A percentile compares a stretch with the other conserved stretches of the same genome.
Evolutionary conservation across 2,797 vertebrate genomes (phyloP).

Genomic region (Aselliscus stoliczkanus): DNA sequence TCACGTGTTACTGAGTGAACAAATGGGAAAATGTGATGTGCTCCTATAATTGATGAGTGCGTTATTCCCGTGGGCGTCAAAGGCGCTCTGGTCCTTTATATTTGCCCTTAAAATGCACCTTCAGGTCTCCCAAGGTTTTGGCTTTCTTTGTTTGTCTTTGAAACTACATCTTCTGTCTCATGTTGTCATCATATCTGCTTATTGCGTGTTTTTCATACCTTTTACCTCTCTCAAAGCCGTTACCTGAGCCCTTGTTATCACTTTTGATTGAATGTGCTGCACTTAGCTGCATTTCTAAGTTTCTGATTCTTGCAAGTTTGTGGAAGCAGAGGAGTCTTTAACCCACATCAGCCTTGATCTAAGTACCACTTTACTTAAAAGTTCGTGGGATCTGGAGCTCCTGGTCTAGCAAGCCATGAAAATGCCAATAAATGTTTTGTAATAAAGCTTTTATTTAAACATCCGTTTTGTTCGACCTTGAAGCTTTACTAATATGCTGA

Average conservation of each 20-base stretch:
- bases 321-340: slow-evolving; percentile 75
- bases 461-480: slow-evolving; percentile 89
- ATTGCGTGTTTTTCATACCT: slow-evolving; percentile 68
- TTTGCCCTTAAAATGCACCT: slow-evolving; percentile 17
- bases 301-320: slow-evolving; percentile 79
- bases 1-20: neutral
- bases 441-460: slow-evolving; percentile 85
- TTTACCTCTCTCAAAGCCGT: slow-evolving; percentile 70
- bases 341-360: slow-evolving; percentile 72
- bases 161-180: slow-evolving; percentile 56
- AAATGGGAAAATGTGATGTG: neutral
- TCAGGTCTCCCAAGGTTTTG: neutral
- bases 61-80: neutral
- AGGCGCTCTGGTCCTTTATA: neutral
- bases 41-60: neutral
- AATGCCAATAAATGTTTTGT: slow-evolving; percentile 84
- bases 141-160: slow-evolving; percentile 56
- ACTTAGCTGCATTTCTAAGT: slow-evolving; percentile 76
- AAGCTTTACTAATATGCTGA: slow-evolving; percentile 99
- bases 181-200: slow-evolving; percentile 70
- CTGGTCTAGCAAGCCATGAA: slow-evolving; percentile 82
- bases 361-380: slow-evolving; percentile 80
- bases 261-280: slow-evolving; percentile 72
- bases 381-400: slow-evolving; percentile 83
- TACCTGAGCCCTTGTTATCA: slow-evolving; percentile 71